phyloP scores from a whole-genome alignment of 2,113 vertebrate genomes.

The Phalacrocorax brasilianus region DNA sequence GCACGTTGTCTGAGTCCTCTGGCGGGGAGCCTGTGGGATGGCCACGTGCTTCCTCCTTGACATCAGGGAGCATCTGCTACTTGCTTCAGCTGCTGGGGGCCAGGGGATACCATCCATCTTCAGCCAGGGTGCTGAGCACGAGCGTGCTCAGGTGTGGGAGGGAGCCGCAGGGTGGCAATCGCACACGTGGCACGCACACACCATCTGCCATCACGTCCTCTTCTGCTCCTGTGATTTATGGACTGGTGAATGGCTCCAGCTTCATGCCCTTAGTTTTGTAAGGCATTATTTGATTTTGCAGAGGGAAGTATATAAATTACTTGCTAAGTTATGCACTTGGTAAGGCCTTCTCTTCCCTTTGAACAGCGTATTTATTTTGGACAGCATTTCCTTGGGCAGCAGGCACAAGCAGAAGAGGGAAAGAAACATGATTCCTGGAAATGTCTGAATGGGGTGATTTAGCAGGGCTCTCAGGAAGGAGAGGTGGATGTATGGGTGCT shows the following conservation, averaged over 20 bases:
- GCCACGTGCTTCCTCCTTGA: background rate
- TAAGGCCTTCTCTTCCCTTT: background rate
- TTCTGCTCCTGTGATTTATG: background rate
- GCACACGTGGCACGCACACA: rapidly evolving
- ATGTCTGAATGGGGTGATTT: background rate
- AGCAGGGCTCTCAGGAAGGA: background rate
- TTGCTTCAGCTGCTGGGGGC: rapidly evolving
- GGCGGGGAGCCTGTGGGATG: rapidly evolving
- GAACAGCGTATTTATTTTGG: background rate
- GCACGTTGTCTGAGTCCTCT: rapidly evolving
- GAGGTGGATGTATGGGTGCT: background rate
- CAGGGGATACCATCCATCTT: background rate
- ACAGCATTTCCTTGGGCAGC: background rate
- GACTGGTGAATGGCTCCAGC: background rate
- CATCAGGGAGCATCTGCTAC: background rate
- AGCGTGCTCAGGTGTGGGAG: background rate
- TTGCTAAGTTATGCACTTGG: background rate
- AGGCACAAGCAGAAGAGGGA: background rate
- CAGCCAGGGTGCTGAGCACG: rapidly evolving
- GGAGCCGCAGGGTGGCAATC: background rate
- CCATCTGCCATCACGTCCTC: background rate
- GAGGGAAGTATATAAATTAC: background rate
- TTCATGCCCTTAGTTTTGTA: background rate
- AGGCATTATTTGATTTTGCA: background rate
- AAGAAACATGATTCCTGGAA: background rate